Conservation (phyloP, 2,113 vertebrate genomes). For the Sigmodon hispidus region DNA sequence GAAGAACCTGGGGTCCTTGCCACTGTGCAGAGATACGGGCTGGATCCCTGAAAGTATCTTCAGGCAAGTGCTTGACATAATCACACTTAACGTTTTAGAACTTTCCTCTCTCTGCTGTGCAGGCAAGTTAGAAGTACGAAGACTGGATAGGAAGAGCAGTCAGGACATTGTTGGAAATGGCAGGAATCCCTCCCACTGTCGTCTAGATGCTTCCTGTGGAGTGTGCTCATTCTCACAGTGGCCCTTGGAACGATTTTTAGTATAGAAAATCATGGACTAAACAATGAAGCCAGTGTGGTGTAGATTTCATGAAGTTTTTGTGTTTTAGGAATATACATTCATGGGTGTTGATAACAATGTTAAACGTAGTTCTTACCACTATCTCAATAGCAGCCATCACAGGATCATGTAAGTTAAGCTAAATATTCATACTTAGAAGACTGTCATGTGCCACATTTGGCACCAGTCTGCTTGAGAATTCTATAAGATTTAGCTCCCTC, state of each 20-base stretch:
- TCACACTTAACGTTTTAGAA: conserved; percentile 25
- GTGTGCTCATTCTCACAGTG: conserved; percentile 3
- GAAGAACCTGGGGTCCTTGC: neutral
- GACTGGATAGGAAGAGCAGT: neutral
- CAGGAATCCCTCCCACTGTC: neutral
- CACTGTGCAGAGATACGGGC: neutral
- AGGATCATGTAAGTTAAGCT: neutral
- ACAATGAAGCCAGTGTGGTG: neutral
- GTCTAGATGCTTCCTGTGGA: neutral
- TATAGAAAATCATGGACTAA: neutral
- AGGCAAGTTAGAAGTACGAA: neutral
- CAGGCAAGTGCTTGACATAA: neutral
- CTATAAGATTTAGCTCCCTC: conserved; percentile 16
- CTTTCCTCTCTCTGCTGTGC: neutral
- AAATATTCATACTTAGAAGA: neutral
- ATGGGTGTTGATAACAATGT: neutral
- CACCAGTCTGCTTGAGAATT: neutral
- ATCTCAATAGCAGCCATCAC: neutral
- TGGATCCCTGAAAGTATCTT: neutral
- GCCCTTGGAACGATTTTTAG: neutral
- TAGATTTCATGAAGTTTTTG: conserved; percentile 18
- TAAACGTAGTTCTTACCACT: neutral
- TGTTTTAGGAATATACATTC: neutral
- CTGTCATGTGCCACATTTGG: neutral
- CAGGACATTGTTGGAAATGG: neutral